Conservation (phyloP, 2,888 invertebrate species). For the Ctenicera cuprea region DNA sequence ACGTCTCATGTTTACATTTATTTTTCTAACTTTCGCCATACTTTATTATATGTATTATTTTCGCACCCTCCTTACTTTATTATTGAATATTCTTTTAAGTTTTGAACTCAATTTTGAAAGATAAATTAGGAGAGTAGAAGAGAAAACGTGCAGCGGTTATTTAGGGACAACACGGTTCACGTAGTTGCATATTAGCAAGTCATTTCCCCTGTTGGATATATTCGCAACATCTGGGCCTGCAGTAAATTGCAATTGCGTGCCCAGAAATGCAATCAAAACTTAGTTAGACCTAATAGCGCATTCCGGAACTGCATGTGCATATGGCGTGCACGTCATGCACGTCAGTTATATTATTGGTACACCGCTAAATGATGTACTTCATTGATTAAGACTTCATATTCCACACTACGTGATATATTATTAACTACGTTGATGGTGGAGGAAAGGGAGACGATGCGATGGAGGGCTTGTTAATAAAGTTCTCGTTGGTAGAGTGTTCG, state of each 20-base stretch:
- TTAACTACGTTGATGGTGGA: neutral
- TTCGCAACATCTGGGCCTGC: conserved; percentile 48
- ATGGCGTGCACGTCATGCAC: conserved; percentile 33
- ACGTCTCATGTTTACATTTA: too few relatives aligned
- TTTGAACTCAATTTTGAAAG: neutral
- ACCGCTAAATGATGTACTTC: conserved; percentile 24
- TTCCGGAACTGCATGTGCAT: conserved; percentile 34
- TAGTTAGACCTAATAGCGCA: conserved; percentile 41
- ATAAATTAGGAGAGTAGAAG: neutral
- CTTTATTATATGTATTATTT: too few relatives aligned
- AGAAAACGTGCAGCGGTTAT: too few relatives aligned
- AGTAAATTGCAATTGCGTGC: conserved; percentile 51
- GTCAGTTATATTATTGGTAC: conserved; percentile 13
- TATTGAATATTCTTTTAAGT: too few relatives aligned
- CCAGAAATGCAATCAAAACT: conserved; percentile 49
- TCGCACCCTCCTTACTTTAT: too few relatives aligned
- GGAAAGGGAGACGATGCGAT: neutral
- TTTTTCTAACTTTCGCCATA: too few relatives aligned
- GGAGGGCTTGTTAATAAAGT: neutral
- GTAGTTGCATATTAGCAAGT: conserved; percentile 22
- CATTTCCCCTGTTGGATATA: conserved; percentile 40
- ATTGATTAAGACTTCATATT: conserved; percentile 17
- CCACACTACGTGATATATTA: neutral
- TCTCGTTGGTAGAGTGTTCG: neutral
- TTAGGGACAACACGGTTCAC: neutral